Conservation (phyloP, 2,888 invertebrate species). For the Corythucha ciliata region DNA sequence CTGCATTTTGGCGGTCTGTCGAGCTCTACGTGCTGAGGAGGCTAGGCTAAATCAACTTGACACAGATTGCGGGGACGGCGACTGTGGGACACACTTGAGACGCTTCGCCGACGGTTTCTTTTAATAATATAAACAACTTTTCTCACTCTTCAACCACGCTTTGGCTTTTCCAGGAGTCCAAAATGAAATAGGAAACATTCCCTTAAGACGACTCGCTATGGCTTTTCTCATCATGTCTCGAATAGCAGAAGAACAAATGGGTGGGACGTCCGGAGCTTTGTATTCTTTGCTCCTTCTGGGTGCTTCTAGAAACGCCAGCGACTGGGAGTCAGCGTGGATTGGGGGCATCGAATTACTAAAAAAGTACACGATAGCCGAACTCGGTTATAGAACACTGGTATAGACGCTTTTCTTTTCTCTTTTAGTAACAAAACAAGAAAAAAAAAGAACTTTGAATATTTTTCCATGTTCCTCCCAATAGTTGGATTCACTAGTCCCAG, state of each 20-base stretch:
- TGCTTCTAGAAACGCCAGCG: constrained; percentile 37
- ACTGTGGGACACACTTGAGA: constrained; percentile 50
- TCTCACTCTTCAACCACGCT: no score
- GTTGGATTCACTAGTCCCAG: constrained; percentile 26
- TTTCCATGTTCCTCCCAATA: not conserved
- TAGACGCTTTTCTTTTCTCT: not conserved
- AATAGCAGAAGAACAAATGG: constrained; percentile 60
- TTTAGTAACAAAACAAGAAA: not conserved
- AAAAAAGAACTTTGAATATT: not conserved
- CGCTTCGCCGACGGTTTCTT: constrained; percentile 12
- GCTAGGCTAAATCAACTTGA: constrained; percentile 52
- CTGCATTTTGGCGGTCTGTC: constrained; percentile 45
- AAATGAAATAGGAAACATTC: constrained; percentile 16
- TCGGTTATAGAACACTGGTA: constrained; percentile 64
- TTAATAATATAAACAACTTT: not conserved
- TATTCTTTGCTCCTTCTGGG: constrained; percentile 60
- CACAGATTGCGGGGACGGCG: constrained; percentile 53
- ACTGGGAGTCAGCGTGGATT: constrained; percentile 50
- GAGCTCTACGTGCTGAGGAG: constrained; percentile 50
- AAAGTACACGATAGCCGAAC: constrained; percentile 61
- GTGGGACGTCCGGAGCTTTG: constrained; percentile 69
- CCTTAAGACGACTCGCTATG: constrained; percentile 14
- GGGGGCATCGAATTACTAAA: constrained; percentile 51
- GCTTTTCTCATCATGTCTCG: constrained; percentile 39
- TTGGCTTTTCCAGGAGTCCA: constrained; percentile 8